Conservation (phyloP, 2,797 vertebrate genomes). For the Hypotaenidia philippensis region DNA sequence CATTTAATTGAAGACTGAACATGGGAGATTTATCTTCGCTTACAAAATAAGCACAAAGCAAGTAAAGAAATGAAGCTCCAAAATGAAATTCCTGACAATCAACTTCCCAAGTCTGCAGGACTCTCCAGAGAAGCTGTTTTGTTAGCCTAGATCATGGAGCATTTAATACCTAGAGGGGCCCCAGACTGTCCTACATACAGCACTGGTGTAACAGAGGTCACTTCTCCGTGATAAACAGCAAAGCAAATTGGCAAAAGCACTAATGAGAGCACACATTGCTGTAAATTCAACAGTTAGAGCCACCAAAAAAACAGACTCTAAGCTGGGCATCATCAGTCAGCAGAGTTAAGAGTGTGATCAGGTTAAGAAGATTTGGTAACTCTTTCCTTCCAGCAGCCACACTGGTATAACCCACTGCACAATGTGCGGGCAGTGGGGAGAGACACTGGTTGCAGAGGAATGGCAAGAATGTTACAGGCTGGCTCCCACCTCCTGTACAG, state of each 20-base stretch:
- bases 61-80: not conserved
- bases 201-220: not conserved
- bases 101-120: not conserved
- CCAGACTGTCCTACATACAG: not conserved
- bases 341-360: not conserved
- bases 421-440: not conserved
- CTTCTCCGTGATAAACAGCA: not conserved
- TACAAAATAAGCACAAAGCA: not conserved
- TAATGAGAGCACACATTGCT: not conserved
- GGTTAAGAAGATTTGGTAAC: not conserved
- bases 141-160: not conserved
- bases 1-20: not conserved
- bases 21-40: not conserved
- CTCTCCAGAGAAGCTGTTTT: not conserved
- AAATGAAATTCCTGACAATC: not conserved
- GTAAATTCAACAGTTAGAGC: not conserved
- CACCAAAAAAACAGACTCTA: not conserved
- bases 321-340: not conserved
- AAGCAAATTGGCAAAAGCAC: not conserved
- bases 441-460: not conserved
- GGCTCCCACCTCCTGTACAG: not conserved
- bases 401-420: not conserved
- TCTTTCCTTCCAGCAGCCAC: not conserved
- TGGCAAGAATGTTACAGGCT: rapidly evolving
- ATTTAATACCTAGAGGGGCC: not conserved